phyloP scores from a whole-genome alignment of 2,113 vertebrate species.

The Nymphicus hollandicus region DNA sequence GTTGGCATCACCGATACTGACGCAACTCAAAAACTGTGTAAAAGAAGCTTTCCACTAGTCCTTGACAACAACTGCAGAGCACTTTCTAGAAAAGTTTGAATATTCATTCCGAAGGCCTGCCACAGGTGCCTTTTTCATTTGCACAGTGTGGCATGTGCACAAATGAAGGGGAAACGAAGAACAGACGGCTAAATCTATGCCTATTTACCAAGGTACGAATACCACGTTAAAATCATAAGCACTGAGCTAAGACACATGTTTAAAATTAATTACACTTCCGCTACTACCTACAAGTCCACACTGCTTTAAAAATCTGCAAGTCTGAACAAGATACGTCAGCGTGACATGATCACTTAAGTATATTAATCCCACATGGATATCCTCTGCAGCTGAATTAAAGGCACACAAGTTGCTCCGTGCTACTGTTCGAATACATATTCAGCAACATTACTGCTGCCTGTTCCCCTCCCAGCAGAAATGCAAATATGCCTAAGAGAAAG shows the following conservation, averaged over 20 bases:
- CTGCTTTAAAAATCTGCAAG: constrained; percentile 47
- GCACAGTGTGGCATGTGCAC: background rate
- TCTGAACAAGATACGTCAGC: constrained; percentile 43
- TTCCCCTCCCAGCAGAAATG: background rate
- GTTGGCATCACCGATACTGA: background rate
- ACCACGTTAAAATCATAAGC: background rate
- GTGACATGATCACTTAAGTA: constrained; percentile 3
- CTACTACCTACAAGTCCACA: constrained; percentile 27
- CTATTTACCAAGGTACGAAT: background rate
- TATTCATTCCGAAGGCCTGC: background rate
- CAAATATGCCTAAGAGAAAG: background rate
- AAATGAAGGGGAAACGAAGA: background rate
- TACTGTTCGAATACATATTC: background rate
- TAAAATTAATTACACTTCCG: constrained; percentile 41
- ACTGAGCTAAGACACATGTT: constrained; percentile 16
- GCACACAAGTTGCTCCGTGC: background rate
- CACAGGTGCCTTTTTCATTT: background rate
- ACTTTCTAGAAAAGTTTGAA: background rate
- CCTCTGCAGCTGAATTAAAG: constrained; percentile 11
- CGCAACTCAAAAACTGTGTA: background rate
- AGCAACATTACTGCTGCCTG: background rate
- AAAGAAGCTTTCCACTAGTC: background rate
- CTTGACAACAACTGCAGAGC: background rate
- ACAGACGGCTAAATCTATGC: constrained; percentile 26
- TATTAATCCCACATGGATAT: constrained; percentile 32